Evolutionary conservation across 1,140 invertebrate genomes (phyloP).

Genomic region (Hylaeus anthracinus): DNA sequence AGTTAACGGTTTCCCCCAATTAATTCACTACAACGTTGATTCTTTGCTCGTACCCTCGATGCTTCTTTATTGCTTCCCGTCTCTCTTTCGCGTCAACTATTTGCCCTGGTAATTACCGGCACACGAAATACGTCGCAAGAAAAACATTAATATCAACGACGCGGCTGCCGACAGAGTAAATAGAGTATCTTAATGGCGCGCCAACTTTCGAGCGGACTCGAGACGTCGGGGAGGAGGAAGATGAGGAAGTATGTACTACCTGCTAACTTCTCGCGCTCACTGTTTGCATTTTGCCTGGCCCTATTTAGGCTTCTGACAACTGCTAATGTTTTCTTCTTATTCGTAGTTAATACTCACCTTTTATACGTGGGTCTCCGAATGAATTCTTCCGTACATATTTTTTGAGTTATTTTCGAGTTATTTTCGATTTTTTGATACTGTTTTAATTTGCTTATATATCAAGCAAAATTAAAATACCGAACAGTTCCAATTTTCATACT

Average conservation of each 20-base stretch:
- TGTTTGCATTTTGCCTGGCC: constrained; percentile 39
- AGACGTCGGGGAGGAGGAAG: constrained; percentile 44
- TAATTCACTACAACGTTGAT: constrained; percentile 31
- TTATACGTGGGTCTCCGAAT: background rate
- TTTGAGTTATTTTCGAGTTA: background rate
- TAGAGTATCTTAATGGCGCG: constrained; percentile 71
- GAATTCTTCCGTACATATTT: background rate
- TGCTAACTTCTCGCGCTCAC: constrained; percentile 43
- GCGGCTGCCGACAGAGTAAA: constrained; percentile 72
- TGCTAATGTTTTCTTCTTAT: background rate
- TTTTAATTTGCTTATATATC: no score
- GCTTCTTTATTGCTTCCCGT: constrained; percentile 32
- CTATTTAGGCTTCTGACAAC: constrained; percentile 25
- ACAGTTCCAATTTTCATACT: no score
- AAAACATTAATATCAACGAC: constrained; percentile 77
- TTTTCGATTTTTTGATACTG: no score
- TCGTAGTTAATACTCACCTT: background rate
- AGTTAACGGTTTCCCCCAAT: constrained; percentile 17
- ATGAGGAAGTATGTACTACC: constrained; percentile 48
- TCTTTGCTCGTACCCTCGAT: constrained; percentile 18
- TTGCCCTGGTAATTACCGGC: constrained; percentile 72
- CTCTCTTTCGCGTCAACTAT: constrained; percentile 56
- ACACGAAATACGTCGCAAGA: constrained; percentile 69
- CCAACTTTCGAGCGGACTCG: constrained; percentile 62
- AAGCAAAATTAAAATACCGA: no score